Evolutionary conservation across 1,140 invertebrate species (phyloP).

Genomic region (Maconellicoccus hirsutus): DNA sequence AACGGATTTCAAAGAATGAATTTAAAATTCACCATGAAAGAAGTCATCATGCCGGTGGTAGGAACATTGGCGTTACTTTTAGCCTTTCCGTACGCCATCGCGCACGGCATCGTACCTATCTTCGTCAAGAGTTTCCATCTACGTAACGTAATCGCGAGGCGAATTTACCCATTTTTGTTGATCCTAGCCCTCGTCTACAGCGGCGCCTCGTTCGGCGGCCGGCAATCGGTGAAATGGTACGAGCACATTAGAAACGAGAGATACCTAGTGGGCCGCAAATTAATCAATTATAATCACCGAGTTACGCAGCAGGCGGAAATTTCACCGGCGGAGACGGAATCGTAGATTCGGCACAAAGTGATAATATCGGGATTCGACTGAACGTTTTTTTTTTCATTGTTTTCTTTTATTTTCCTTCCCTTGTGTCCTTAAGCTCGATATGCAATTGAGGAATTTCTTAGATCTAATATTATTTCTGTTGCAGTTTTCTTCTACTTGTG

Average conservation of each 20-base stretch:
- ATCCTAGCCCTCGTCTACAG: slow-evolving; percentile 38
- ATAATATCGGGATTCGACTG: neutral
- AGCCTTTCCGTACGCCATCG: slow-evolving; percentile 78
- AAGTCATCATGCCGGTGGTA: slow-evolving; percentile 81
- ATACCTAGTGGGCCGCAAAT: slow-evolving; percentile 85
- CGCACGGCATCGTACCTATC: slow-evolving; percentile 69
- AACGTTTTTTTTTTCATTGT: neutral
- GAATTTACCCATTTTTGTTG: slow-evolving; percentile 83
- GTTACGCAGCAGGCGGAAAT: neutral
- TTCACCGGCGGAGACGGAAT: neutral
- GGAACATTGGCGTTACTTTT: slow-evolving; percentile 61
- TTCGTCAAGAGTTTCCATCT: slow-evolving; percentile 58
- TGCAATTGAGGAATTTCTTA: too few species aligned
- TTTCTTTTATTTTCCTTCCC: too few species aligned
- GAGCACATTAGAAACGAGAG: slow-evolving; percentile 99
- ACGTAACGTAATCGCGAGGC: slow-evolving; percentile 64
- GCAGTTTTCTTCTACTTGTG: too few species aligned
- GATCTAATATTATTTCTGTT: too few species aligned
- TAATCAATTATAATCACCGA: slow-evolving; percentile 79
- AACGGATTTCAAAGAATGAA: slow-evolving; percentile 27
- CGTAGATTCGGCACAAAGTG: neutral
- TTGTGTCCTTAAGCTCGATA: too few species aligned
- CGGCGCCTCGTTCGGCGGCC: slow-evolving; percentile 37
- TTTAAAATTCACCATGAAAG: slow-evolving; percentile 56
- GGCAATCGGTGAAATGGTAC: slow-evolving; percentile 86